phyloP scores from a whole-genome alignment of 2,113 vertebrate genomes.

The Centrocercus urophasianus region DNA sequence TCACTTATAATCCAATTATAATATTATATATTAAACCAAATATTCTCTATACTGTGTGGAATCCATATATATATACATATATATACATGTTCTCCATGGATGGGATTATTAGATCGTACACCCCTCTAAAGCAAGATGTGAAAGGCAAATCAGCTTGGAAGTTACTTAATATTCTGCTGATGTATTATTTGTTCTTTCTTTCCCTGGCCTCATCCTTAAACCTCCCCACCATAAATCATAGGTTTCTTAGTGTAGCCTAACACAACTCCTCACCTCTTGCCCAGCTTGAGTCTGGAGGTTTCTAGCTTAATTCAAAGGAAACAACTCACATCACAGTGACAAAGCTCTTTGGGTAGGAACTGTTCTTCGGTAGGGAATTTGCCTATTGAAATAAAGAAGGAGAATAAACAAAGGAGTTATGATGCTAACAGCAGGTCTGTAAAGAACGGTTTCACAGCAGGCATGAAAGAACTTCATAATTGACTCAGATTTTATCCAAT shows the following conservation, averaged over 20 bases:
- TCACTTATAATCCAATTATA: background rate
- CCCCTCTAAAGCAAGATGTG: background rate
- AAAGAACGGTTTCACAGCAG: background rate
- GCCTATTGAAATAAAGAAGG: background rate
- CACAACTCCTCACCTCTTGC: background rate
- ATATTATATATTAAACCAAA: background rate
- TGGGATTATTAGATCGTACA: background rate
- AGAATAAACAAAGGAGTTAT: background rate
- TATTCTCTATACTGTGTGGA: background rate
- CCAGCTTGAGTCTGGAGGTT: background rate
- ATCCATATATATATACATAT: background rate
- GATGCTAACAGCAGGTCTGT: background rate
- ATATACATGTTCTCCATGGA: background rate
- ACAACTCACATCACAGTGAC: fast-evolving
- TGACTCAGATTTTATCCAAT: background rate
- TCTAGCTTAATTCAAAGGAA: background rate
- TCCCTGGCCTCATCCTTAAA: background rate
- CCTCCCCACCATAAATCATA: background rate
- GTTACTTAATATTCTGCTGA: background rate
- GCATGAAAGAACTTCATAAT: background rate
- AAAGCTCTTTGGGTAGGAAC: background rate
- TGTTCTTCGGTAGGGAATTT: background rate
- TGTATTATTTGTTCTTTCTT: conserved; percentile 23
- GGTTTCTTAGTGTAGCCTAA: background rate
- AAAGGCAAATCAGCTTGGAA: conserved; percentile 50